Percentiles rank a stretch among this genome's conserved stretches.
Evolutionary conservation across 2,797 vertebrate genomes (phyloP).

Genomic region (Tenualosa ilisha): DNA sequence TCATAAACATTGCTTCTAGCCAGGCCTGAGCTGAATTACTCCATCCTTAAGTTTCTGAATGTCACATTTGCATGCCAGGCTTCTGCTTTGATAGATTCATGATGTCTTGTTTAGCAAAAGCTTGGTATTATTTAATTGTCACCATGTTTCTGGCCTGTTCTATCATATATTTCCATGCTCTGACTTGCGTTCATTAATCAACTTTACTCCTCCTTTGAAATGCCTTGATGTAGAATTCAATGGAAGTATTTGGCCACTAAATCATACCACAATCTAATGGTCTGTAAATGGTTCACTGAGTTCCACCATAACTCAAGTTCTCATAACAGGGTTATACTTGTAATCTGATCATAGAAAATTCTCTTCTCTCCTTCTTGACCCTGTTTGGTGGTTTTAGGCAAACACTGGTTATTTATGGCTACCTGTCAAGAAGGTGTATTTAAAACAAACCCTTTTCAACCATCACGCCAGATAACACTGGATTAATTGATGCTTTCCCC

Average conservation of each 20-base stretch:
- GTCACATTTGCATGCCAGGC: constrained; percentile 53
- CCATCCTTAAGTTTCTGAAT: constrained; percentile 36
- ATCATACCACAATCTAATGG: background rate
- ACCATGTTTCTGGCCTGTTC: constrained; percentile 39
- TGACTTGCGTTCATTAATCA: background rate
- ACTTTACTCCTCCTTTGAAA: background rate
- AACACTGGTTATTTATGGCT: background rate
- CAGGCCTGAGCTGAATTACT: constrained; percentile 30
- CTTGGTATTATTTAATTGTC: constrained; percentile 48
- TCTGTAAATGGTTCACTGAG: background rate
- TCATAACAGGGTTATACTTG: background rate
- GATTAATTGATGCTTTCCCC: constrained; percentile 45
- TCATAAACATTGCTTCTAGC: constrained; percentile 30
- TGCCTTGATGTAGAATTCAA: background rate
- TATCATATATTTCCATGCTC: constrained; percentile 32
- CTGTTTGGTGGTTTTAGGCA: background rate
- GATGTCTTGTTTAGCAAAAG: constrained; percentile 48
- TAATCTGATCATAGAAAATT: background rate
- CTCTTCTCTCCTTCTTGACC: background rate
- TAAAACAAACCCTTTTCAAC: constrained; percentile 31
- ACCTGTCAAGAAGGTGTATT: constrained; percentile 6
- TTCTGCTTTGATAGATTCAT: constrained; percentile 44
- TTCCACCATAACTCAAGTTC: background rate
- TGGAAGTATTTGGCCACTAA: background rate
- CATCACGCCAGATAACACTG: constrained; percentile 49